Evolutionary conservation across 2,888 invertebrate species (phyloP).

Genomic region (Eretmocerus hayati): DNA sequence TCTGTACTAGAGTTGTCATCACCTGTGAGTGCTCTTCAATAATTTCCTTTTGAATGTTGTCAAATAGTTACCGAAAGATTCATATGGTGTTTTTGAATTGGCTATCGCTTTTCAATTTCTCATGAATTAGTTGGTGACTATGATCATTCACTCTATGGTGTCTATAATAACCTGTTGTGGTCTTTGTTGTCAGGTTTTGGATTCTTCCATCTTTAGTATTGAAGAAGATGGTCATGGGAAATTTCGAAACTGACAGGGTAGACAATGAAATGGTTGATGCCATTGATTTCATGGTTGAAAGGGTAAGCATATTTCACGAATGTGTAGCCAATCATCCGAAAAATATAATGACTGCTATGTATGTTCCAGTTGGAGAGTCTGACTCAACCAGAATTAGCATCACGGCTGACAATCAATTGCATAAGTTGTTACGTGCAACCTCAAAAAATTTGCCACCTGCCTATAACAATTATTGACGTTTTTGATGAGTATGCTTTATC

Average conservation of each 20-base stretch:
- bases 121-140: too few relatives aligned
- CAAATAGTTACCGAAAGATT: too few relatives aligned
- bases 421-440: constrained; percentile 72
- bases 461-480: constrained; percentile 81
- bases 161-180: too few relatives aligned
- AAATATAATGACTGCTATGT: neutral
- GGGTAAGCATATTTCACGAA: constrained; percentile 54
- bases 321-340: constrained; percentile 7
- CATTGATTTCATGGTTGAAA: constrained; percentile 85
- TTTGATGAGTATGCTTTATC: constrained; percentile 84
- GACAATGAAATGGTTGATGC: constrained; percentile 75
- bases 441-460: constrained; percentile 59
- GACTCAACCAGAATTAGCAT: constrained; percentile 75
- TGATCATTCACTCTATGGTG: too few relatives aligned
- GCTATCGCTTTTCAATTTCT: too few relatives aligned
- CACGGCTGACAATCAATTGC: constrained; percentile 80
- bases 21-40: too few relatives aligned
- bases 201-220: constrained; percentile 75
- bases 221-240: constrained; percentile 84
- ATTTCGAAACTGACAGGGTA: constrained; percentile 65
- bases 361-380: constrained; percentile 68
- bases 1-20: too few relatives aligned
- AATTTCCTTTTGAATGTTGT: too few relatives aligned
- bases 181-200: constrained; percentile 60
- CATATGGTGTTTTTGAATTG: too few relatives aligned